phyloP scores from a whole-genome alignment of 2,113 vertebrate genomes.

The Chloropsis hardwickii region DNA sequence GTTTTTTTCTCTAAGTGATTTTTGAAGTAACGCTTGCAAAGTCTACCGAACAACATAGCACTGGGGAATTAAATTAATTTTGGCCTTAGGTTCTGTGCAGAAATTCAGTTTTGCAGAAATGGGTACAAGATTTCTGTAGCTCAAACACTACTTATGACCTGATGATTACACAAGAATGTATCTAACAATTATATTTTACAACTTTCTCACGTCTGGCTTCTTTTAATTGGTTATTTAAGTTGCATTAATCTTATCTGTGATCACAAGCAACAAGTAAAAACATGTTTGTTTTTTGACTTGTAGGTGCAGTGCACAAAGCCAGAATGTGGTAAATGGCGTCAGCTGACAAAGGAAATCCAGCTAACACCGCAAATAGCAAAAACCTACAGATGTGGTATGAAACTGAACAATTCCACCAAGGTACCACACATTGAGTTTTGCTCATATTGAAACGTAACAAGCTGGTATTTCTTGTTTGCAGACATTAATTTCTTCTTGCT shows the following conservation, averaged over 20 bases:
- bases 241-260: neutral
- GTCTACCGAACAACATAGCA: neutral
- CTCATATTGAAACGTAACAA: neutral
- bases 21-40: neutral
- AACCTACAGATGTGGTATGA: constrained; percentile 91
- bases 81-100: neutral
- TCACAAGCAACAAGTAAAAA: constrained; percentile 20
- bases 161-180: neutral
- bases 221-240: neutral
- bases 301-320: constrained; percentile 93
- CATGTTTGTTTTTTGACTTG: constrained; percentile 8
- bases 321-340: constrained; percentile 94
- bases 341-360: constrained; percentile 94
- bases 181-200: neutral
- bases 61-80: neutral
- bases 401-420: constrained; percentile 84
- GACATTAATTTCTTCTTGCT: neutral
- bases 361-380: constrained; percentile 87
- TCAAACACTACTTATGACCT: neutral
- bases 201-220: neutral
- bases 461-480: neutral
- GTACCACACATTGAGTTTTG: constrained; percentile 60
- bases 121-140: neutral
- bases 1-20: neutral
- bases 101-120: neutral